Evolutionary conservation across 2,888 invertebrate species (phyloP), one percentile per base, ranked within the genome.

Genomic region (Cerastis rubricosa): DNA sequence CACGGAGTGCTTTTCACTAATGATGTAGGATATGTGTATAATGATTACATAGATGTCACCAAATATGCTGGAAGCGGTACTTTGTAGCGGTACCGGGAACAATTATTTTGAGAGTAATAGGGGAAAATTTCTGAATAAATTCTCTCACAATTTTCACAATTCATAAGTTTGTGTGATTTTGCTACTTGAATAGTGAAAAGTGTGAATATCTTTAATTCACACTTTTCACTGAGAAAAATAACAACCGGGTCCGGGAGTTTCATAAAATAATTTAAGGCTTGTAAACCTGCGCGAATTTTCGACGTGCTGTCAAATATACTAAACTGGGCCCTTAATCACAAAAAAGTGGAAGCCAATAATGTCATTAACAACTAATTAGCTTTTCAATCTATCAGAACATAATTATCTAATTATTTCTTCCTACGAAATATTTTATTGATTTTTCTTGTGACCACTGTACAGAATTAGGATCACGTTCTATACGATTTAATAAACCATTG

Each of bases 1-100:
- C 89, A 81, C 85, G 85, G 83, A 91, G 91, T 92, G 91, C 90
- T 92, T 90, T 89, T 84, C 91, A 89, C 90, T 94, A 94, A 94
- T 93, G 93, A 94, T 87, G 91, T 88, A 85, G 88, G 81, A 84
- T 86, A 81, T 64, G 74, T 75, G 75, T 84, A 84, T 87, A 87
- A 88, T 87, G 83, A 87, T 87, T 85, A 87, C 88, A 80, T 65
- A 59, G 81, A 85, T 77, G 78, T 83, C 87, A 71, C 71, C 54
- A 57, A 77, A 82, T 77, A 74, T 61, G 54, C 76, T 78, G 76
- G 77, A 83, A 85, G 71, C 66, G 81, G 17, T 65, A 43, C 73
- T 85, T 79, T 76, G 47, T 49, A 35, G 29, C 51, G 8, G 12
- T 22, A 45, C 43, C 4, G 22, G 7, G 17, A 71, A 63, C 67